A percentile compares a stretch with the other conserved stretches of the same genome.
Conservation (phyloP, 2,888 invertebrate species). For the Rhagonycha lutea region DNA sequence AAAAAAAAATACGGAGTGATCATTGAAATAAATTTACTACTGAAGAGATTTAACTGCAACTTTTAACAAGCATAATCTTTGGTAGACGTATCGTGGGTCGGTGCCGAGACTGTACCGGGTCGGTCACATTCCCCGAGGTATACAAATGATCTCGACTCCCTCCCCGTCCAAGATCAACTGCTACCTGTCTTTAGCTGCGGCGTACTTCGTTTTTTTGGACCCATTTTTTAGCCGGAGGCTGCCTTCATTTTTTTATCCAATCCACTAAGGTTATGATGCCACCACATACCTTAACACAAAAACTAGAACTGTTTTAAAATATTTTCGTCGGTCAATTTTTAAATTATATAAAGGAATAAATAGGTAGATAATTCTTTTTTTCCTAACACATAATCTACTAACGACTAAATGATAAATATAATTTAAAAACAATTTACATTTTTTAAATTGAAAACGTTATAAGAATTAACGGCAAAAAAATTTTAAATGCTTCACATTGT, state of each 20-base stretch:
- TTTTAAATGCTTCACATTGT: neutral
- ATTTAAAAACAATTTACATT: neutral
- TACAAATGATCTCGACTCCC: slow-evolving; percentile 55
- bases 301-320: slow-evolving; percentile 28
- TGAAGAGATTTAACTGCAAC: slow-evolving; percentile 27
- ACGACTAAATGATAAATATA: slow-evolving; percentile 4
- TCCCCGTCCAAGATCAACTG: slow-evolving; percentile 39
- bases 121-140: slow-evolving; percentile 57
- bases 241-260: slow-evolving; percentile 48
- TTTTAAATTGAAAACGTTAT: neutral
- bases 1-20: slow-evolving; percentile 7
- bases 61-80: slow-evolving; percentile 27
- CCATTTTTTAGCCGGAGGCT: slow-evolving; percentile 48
- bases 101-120: slow-evolving; percentile 53
- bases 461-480: neutral
- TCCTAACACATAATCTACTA: neutral
- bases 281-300: slow-evolving; percentile 38
- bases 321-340: slow-evolving; percentile 15
- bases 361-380: neutral
- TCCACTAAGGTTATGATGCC: slow-evolving; percentile 38
- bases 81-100: slow-evolving; percentile 44
- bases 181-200: slow-evolving; percentile 56
- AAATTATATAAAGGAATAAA: neutral
- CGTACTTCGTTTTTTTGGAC: slow-evolving; percentile 53
- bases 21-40: slow-evolving; percentile 25